Evolutionary conservation across 1,140 invertebrate species (phyloP).

Genomic region (Bombus waltoni): DNA sequence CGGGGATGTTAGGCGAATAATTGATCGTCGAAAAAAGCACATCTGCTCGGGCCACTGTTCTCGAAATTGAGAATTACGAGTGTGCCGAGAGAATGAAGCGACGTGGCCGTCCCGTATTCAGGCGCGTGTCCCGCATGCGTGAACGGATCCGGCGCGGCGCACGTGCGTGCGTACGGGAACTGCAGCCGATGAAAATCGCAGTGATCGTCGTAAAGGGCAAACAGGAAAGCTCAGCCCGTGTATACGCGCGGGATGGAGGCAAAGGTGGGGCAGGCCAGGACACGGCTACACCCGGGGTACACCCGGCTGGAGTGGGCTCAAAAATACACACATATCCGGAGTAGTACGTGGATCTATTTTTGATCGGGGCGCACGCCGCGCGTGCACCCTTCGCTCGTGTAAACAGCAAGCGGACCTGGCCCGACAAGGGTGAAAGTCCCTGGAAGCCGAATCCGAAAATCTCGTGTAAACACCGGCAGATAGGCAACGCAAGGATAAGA

Average conservation of each 20-base stretch:
- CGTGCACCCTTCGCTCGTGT: conserved; percentile 52
- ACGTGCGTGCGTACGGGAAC: conserved; percentile 40
- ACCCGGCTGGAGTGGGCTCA: neutral
- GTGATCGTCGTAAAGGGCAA: conserved; percentile 30
- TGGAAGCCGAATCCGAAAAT: conserved; percentile 39
- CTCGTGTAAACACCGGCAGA: conserved; percentile 26
- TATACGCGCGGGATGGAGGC: neutral
- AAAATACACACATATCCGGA: conserved; percentile 60
- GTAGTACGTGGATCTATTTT: conserved; percentile 49
- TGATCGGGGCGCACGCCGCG: conserved; percentile 15
- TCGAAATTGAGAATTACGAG: conserved; percentile 63
- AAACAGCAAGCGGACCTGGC: conserved; percentile 51
- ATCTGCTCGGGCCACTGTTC: conserved; percentile 62
- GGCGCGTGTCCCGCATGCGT: conserved; percentile 63
- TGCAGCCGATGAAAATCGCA: conserved; percentile 37
- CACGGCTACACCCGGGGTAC: neutral
- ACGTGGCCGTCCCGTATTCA: conserved; percentile 39
- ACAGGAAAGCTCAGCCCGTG: conserved; percentile 16
- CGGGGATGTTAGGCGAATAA: conserved; percentile 12
- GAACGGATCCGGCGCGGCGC: conserved; percentile 35
- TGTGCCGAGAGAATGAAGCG: conserved; percentile 31
- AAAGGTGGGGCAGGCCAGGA: conserved; percentile 1
- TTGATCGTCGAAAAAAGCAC: conserved; percentile 53
- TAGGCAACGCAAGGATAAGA: neutral
- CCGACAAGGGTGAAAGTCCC: conserved; percentile 51